Evolutionary conservation across 2,888 invertebrate species (phyloP), one percentile per base, ranked within the genome.

Genomic region (Prionchulus punctatus): DNA sequence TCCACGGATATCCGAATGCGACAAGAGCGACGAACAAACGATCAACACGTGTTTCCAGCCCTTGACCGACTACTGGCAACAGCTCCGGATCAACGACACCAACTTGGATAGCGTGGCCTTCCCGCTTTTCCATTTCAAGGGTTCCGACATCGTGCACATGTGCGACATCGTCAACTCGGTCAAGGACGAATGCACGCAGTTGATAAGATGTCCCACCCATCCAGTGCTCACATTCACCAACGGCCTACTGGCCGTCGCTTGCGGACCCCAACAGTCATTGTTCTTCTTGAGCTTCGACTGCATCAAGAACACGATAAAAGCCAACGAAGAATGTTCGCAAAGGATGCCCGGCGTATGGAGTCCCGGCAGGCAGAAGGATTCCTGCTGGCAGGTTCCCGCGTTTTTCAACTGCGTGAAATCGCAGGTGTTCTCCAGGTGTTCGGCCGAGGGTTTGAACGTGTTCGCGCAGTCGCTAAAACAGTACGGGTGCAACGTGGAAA

Each of bases 181-280:
- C 30, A 26, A 30, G 30, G 15, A 49, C 12, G 28, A 28, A 28
- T 49, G 50, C 50, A 4, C 50, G 12, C 28, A 49, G 21, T 18
- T 49, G 4, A 7, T 12, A 4, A 7, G 27, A n/a, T 55, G 51
- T 54, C 23, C 53, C 31, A 51, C 21, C 28, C 43, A 55, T 28
- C 47, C 45, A 23, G 27, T 58, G 15, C 30, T 54, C 30, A 43
- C 56, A 49, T 27, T 66, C 63, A 67, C 47, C 64, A 65, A 23
- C 66, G 65, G 55, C 66, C 66, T 58, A 66, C 66, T 15, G 67
- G 70, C 59, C 62, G 68, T 43, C 66, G 57, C 45, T 62, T 55
- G 60, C 67, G 68, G 18, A 65, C 67, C 67, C 65, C 67, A 68
- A 59, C 48, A 55, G 1, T 66, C 60, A n/a, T 60, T 67, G 63